These are phyloP conservation scores for Nephila pilipes DNA, from an alignment of 1,140 invertebrate species.

Conservation along the genomic window DNA sequence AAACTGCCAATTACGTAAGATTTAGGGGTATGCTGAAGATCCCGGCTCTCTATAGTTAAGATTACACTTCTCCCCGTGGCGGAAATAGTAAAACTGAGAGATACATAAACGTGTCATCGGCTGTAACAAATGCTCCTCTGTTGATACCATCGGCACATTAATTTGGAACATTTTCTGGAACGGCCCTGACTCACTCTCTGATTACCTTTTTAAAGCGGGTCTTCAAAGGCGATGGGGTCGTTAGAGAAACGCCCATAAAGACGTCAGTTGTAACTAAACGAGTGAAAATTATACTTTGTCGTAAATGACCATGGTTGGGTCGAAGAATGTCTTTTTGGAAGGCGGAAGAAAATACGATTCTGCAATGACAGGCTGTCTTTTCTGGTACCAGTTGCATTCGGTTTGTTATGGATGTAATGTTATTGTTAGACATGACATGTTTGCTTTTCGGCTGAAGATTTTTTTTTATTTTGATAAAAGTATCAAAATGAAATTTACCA, in stretches of 20 bases:
- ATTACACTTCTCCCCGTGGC: neutral
- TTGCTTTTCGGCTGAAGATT: too few species aligned
- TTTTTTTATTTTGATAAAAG: too few species aligned
- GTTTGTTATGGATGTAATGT: neutral
- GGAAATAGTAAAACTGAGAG: neutral
- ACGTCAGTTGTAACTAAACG: conserved; percentile 46
- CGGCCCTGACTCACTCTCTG: conserved; percentile 1
- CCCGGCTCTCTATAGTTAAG: neutral
- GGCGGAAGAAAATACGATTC: neutral
- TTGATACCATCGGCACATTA: conserved; percentile 34
- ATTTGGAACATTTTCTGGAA: conserved; percentile 35
- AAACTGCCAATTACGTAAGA: neutral
- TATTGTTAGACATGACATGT: neutral
- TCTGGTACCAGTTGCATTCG: neutral
- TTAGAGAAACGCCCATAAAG: conserved; percentile 40
- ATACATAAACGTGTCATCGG: conserved; percentile 14
- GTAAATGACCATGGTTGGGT: conserved; percentile 29
- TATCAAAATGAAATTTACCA: too few species aligned
- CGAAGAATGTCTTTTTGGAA: neutral
- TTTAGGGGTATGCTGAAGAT: neutral
- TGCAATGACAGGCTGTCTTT: conserved; percentile 20
- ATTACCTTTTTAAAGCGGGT: conserved; percentile 42
- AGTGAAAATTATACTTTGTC: conserved; percentile 21
- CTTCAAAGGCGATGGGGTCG: conserved; percentile 2
- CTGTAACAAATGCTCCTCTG: conserved; percentile 15